Percentiles rank a stretch among this genome's conserved stretches.
These are phyloP conservation scores for Heptranchias perlo DNA, from an alignment of 2,113 vertebrate species.

Conservation along the genomic window DNA sequence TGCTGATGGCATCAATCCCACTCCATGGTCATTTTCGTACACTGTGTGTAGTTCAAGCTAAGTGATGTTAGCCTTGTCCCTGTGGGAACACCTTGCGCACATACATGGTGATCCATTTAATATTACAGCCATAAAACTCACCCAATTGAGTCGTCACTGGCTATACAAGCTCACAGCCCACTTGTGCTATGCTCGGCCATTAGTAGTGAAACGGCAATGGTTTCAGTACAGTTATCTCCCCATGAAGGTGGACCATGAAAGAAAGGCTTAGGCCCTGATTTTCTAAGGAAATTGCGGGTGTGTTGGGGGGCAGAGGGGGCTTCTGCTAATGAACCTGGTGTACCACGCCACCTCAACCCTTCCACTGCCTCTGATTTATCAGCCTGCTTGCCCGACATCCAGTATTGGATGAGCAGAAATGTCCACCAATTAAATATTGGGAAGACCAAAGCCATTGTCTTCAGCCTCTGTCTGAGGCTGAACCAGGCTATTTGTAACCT, in stretches of 20 bases:
- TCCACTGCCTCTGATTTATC: too few species aligned
- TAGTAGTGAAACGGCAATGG: neutral
- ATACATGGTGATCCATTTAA: neutral
- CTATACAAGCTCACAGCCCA: neutral
- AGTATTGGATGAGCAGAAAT: too few species aligned
- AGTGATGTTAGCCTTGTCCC: neutral
- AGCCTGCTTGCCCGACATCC: too few species aligned
- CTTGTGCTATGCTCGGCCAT: neutral
- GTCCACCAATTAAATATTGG: too few species aligned
- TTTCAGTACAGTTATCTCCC: neutral
- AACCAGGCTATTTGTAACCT: too few species aligned
- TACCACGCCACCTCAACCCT: too few species aligned
- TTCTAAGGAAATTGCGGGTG: too few species aligned
- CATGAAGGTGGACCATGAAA: neutral
- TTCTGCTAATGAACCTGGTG: too few species aligned
- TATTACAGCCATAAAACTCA: constrained; percentile 14
- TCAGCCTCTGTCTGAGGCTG: too few species aligned
- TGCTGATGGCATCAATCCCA: neutral
- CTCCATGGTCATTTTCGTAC: neutral
- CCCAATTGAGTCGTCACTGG: neutral
- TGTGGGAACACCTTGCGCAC: neutral
- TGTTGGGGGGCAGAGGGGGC: too few species aligned
- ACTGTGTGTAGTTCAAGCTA: neutral
- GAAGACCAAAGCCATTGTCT: too few species aligned
- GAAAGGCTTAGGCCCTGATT: too few species aligned